These are phyloP conservation scores for Formica exsecta DNA, from an alignment of 1,140 invertebrate genomes.

Conservation along the genomic window DNA sequence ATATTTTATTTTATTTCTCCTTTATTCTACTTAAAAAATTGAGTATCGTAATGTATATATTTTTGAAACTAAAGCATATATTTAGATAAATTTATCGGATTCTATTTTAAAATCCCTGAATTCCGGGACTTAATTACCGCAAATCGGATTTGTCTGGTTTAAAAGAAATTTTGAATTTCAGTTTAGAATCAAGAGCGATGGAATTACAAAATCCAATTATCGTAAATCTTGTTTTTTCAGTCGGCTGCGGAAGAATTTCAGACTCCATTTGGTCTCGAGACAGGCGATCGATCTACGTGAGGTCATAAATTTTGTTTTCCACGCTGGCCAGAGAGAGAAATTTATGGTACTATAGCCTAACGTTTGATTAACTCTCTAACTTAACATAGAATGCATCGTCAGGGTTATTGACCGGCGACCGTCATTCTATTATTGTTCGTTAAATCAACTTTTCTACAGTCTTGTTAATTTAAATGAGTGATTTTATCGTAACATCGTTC, in stretches of 20 bases:
- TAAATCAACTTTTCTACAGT: conserved; percentile 4
- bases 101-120: background rate
- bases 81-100: background rate
- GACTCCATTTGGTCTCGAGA: conserved; percentile 61
- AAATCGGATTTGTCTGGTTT: conserved; percentile 21
- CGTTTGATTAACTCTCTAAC: conserved; percentile 54
- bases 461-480: background rate
- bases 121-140: conserved; percentile 34
- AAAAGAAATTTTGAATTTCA: conserved; percentile 47
- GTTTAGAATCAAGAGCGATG: conserved; percentile 43
- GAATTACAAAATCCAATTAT: conserved; percentile 62
- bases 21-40: background rate
- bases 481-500: background rate
- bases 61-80: conserved; percentile 1
- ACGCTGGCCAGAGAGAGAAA: conserved; percentile 31
- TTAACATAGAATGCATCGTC: conserved; percentile 40
- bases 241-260: conserved; percentile 56
- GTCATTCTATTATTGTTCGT: conserved; percentile 8
- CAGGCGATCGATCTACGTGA: conserved; percentile 57
- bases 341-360: conserved; percentile 52
- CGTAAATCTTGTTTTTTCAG: conserved; percentile 62
- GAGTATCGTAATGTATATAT: background rate
- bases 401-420: background rate
- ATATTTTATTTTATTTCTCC: background rate
- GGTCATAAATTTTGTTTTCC: conserved; percentile 58